Base-by-base conservation (phyloP, 2,797 vertebrate genomes). In the Paedocypris micromegethes region DNA sequence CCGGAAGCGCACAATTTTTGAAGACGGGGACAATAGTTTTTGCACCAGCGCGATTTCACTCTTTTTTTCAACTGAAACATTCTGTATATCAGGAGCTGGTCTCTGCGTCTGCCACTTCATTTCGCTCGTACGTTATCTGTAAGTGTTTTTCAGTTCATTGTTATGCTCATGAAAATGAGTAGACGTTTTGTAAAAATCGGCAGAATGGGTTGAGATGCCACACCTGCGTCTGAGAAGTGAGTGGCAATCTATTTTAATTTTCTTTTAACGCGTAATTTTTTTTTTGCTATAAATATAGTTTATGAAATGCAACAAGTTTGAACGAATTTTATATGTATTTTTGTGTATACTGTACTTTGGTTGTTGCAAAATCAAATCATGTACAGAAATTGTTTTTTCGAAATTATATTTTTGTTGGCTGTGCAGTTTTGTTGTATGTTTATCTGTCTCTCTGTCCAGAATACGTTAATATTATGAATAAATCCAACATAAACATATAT, bases 1-100 rank as follows among this genome's bases (percentile, higher is more conserved):
- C 71, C 73, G 89, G 89, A 90, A 90, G 82, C 58, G 39, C 4
- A 9, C 2, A 61, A 8, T 50, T 58, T 7, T 3, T 23, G 23
- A 23, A 4, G 3, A 9, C 0, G 70, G 59, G 64, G 2, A 50
- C 52, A 68, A 66, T 44, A 80, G 77, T 77, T 73, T 7, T 82
- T 83, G 6, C 38, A 49, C 5, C 9, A 44, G 39, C n/a, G 50
- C 3, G 0, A 1, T 3, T 23, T 39, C 9, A 8, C 49, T 7
- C 4, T 0, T n/a, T 48, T 44, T 5, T 57, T 7, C 4, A 2
- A 50, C 9, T 9, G 37, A 58, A 64, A 44, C 5, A 44, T 0
- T 50, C 41, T 9, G 23, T 64, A 1, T 2, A 56, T 4, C 40
- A 45, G 44, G 6, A 44, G 6, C 44, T 45, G 8, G 3, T 23